These are phyloP conservation scores for Halcyon badia DNA, from an alignment of 2,797 vertebrate species.

Conservation along the genomic window DNA sequence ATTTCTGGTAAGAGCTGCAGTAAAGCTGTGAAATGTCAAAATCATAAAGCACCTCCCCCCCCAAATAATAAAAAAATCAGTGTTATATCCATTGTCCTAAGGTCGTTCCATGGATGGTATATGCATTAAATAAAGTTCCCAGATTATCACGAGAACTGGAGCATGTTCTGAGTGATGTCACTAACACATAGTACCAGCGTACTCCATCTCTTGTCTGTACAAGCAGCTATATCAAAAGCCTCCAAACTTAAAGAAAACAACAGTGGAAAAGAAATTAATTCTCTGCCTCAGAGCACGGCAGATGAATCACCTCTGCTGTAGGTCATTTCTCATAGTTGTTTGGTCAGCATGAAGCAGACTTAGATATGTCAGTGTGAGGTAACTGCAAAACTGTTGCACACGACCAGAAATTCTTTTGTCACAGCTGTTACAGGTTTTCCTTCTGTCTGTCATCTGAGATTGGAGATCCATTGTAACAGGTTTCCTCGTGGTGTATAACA, in stretches of 20 bases:
- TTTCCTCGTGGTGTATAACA: not conserved
- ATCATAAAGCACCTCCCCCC: too few species aligned
- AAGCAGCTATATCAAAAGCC: not conserved
- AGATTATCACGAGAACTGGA: not conserved
- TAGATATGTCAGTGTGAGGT: not conserved
- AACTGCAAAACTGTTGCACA: not conserved
- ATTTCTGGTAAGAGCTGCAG: not conserved
- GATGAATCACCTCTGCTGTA: not conserved
- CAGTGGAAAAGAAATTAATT: not conserved
- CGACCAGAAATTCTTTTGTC: not conserved
- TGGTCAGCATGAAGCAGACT: not conserved
- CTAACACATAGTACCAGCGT: rapidly evolving
- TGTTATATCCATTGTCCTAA: not conserved
- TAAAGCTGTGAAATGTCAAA: not conserved
- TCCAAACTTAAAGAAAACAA: not conserved
- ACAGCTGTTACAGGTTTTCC: rapidly evolving
- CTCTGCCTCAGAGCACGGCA: not conserved
- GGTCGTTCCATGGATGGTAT: not conserved
- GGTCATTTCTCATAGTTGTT: not conserved
- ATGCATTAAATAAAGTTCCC: not conserved
- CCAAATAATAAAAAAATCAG: rapidly evolving
- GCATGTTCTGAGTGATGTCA: not conserved
- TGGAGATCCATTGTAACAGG: not conserved
- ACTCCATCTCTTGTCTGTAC: not conserved
- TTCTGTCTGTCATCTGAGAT: not conserved